Conservation (phyloP, 1,140 invertebrate genomes). For the Lepidurus couesii region DNA sequence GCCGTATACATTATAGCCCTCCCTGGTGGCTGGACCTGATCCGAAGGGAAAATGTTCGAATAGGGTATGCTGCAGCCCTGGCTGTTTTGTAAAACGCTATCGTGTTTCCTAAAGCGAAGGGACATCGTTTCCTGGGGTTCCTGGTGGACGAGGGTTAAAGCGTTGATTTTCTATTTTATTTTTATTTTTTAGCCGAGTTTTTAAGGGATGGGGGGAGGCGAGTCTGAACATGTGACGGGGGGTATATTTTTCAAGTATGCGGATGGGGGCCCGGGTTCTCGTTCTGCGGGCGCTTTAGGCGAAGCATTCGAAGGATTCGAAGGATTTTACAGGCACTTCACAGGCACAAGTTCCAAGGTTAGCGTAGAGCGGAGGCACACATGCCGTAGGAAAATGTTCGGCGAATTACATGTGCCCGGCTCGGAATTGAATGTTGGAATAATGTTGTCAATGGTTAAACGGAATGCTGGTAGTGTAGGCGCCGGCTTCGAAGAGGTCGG, state of each 20-base stretch:
- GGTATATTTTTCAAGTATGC: neutral
- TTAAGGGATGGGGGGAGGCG: no score
- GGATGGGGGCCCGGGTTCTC: neutral
- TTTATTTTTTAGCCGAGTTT: neutral
- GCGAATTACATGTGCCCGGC: neutral
- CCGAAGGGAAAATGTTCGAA: neutral
- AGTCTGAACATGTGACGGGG: neutral
- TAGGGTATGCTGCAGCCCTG: neutral
- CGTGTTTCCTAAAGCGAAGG: neutral
- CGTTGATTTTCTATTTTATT: neutral
- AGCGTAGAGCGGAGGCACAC: neutral
- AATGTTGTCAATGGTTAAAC: neutral
- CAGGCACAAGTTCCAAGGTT: constrained; percentile 7
- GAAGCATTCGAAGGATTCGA: neutral
- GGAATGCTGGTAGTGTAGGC: neutral
- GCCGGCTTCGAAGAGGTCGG: neutral
- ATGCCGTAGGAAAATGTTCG: neutral
- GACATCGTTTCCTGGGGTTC: neutral
- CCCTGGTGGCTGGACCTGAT: neutral
- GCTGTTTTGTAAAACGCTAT: neutral
- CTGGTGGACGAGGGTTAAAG: neutral
- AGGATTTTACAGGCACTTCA: neutral
- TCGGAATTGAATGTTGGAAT: neutral
- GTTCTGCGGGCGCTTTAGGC: constrained; percentile 20
- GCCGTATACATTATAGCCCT: constrained; percentile 15